Base-by-base conservation (phyloP, 2,797 vertebrate species). In the Eulemur rubriventer region DNA sequence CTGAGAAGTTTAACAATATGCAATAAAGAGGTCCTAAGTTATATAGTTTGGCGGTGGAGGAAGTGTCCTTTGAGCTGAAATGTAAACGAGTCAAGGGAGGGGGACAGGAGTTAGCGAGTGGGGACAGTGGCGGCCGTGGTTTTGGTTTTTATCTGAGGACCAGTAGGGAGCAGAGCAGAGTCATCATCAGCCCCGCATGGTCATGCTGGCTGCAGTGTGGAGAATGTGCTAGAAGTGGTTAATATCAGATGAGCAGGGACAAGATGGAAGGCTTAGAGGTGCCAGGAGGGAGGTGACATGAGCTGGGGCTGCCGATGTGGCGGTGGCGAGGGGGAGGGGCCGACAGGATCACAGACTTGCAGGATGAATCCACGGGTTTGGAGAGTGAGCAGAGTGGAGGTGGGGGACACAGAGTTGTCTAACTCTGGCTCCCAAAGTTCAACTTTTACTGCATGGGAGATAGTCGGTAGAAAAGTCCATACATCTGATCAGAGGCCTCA, bases 161-260 rank as follows among this genome's bases (percentile, higher is more conserved):
- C 72, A 35, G 33, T 2, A 26, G 84, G 16, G 35, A 69, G 43
- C 22, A 43, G 22, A 63, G 26, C 7, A 18, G 11, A 0, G 16
- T 46, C n/a, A 2, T 0, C 3, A 26, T 11, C 43, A 30, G 0
- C n/a, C 17, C 3, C 14, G 52, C 1, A 10, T 1, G 10, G 3
- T 10, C 20, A 10, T 2, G 0, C 33, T 12, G 17, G 7, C 35
- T 52, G 4, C 20, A 33, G 30, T 10, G 22, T 16, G 14, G n/a
- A 61, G 35, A 48, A 5, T 1, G 14, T 3, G 0, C 2, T 10
- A 8, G 18, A 16, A 30, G 11, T 16, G 30, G 41, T 59, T n/a
- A 18, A 30, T 50, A 30, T 30, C 14, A 0, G 10, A 11, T 0
- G 41, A 46, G 24, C 7, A 26, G 43, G 78, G 38, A 7, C 1